Percentiles rank a stretch among this genome's conserved stretches.
These are phyloP conservation scores for Zhengitettix transpicula DNA, from an alignment of 2,888 invertebrate species.

Conservation along the genomic window DNA sequence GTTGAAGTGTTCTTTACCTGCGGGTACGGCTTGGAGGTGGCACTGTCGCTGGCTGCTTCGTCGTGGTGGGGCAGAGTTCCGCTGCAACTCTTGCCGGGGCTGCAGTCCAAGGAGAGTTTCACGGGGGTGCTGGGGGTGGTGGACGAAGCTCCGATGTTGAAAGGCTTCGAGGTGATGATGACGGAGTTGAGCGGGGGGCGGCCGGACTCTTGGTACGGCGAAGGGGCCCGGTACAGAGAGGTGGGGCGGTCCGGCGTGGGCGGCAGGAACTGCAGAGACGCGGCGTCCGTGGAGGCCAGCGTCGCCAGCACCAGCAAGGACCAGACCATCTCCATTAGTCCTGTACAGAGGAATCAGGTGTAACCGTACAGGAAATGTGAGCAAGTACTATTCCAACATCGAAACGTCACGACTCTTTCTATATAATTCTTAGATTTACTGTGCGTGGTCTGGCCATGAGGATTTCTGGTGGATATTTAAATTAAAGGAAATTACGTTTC, in stretches of 20 bases:
- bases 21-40: slow-evolving; percentile 29
- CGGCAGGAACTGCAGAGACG: background rate
- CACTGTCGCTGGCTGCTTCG: slow-evolving; percentile 17
- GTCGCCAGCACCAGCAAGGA: background rate
- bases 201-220: slow-evolving; percentile 10
- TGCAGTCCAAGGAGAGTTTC: background rate
- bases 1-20: slow-evolving; percentile 15
- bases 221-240: slow-evolving; percentile 10
- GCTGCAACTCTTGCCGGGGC: background rate
- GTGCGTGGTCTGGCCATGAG: too few species aligned
- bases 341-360: too few species aligned
- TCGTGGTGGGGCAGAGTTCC: background rate
- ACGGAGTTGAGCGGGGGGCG: slow-evolving; percentile 11
- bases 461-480: too few species aligned
- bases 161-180: slow-evolving; percentile 13
- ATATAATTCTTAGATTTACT: too few species aligned
- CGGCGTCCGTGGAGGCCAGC: background rate
- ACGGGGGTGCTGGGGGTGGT: background rate
- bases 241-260: slow-evolving; percentile 3
- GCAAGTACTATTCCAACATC: too few species aligned
- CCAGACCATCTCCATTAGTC: too few species aligned
- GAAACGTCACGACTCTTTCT: too few species aligned
- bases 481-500: too few species aligned
- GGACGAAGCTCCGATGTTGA: slow-evolving; percentile 13
- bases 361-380: too few species aligned